Conservation (phyloP, 2,888 invertebrate species). For the Drosophila neonasuta region DNA sequence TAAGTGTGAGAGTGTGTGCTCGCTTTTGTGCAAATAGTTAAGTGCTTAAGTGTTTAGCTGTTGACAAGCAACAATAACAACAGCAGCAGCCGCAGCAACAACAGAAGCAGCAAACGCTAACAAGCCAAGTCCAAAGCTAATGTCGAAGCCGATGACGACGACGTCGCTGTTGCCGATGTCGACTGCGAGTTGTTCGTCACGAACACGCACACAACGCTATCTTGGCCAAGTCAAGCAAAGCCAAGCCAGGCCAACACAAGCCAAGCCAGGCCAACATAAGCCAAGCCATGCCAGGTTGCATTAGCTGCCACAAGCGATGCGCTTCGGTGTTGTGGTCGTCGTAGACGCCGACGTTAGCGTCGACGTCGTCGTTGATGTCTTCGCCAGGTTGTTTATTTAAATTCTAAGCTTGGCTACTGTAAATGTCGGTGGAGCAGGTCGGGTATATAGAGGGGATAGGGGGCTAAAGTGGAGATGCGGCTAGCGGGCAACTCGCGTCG, state of each 20-base stretch:
- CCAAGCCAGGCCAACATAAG: constrained; percentile 8
- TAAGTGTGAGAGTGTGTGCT: constrained; percentile 8
- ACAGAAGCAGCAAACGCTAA: constrained; percentile 35
- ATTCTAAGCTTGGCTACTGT: constrained; percentile 78
- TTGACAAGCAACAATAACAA: constrained; percentile 65
- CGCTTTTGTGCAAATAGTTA: constrained; percentile 54
- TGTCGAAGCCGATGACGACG: constrained; percentile 19
- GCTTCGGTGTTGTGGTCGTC: constrained; percentile 43
- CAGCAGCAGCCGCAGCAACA: constrained; percentile 1
- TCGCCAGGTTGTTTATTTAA: constrained; percentile 71
- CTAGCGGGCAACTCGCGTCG: constrained; percentile 39
- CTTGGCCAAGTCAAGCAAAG: constrained; percentile 26
- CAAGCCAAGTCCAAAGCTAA: constrained; percentile 37
- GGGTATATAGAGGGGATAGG: not conserved
- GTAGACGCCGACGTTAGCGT: constrained; percentile 27
- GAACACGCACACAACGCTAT: constrained; percentile 14
- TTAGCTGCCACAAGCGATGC: constrained; percentile 56
- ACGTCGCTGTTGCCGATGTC: constrained; percentile 19
- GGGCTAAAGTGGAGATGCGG: constrained; percentile 12
- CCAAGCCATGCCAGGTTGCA: constrained; percentile 44
- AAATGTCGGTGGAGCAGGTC: constrained; percentile 15
- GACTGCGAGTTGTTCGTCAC: constrained; percentile 22
- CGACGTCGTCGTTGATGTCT: constrained; percentile 32
- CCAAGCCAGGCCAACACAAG: constrained; percentile 25
- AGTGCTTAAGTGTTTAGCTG: constrained; percentile 58